phyloP scores from a whole-genome alignment of 2,888 invertebrate genomes.

The Prosapia bicincta region DNA sequence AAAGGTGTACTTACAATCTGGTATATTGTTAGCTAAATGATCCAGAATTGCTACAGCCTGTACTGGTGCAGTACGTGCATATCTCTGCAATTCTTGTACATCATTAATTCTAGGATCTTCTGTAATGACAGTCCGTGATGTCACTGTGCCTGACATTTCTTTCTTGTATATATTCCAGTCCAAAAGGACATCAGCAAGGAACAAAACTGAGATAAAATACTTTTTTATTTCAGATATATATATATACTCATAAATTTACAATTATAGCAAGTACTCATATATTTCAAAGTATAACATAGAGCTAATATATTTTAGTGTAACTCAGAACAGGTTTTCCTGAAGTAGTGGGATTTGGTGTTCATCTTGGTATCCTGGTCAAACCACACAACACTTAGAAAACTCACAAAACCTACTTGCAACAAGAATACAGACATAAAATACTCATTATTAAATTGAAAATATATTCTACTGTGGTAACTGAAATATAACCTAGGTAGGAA shows the following conservation, averaged over 20 bases:
- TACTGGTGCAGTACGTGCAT: constrained; percentile 49
- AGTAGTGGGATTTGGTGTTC: too few species aligned
- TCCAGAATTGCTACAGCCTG: constrained; percentile 40
- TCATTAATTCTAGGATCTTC: constrained; percentile 69
- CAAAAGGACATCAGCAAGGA: constrained; percentile 66
- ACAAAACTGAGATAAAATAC: constrained; percentile 54
- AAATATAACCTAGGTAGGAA: too few species aligned
- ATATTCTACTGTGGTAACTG: too few species aligned
- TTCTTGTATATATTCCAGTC: constrained; percentile 46
- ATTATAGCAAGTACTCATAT: neutral
- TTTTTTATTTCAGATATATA: too few species aligned
- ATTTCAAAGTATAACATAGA: neutral
- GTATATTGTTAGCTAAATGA: constrained; percentile 38
- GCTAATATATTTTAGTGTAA: neutral
- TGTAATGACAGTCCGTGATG: constrained; percentile 60
- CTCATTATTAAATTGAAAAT: too few species aligned
- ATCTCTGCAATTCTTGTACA: constrained; percentile 53
- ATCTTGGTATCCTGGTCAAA: too few species aligned
- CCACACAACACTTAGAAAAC: too few species aligned
- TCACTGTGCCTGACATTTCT: constrained; percentile 51
- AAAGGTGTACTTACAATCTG: constrained; percentile 38
- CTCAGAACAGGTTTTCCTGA: too few species aligned
- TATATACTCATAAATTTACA: neutral
- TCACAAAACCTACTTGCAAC: too few species aligned
- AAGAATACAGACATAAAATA: too few species aligned